Conservation (phyloP, 2,888 invertebrate genomes). For the Yponomeuta cagnagella region DNA sequence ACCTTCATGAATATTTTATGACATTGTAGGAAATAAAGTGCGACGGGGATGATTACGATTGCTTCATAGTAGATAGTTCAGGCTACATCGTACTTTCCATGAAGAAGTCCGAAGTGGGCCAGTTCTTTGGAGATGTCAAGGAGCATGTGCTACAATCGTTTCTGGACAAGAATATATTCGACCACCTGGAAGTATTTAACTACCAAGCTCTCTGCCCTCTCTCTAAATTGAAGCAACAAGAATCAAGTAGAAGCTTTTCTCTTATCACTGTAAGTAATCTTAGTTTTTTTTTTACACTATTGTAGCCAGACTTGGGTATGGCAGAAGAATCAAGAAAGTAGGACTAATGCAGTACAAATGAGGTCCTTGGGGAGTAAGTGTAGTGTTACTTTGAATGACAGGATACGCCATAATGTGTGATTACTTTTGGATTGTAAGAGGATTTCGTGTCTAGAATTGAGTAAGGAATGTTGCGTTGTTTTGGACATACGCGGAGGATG, state of each 20-base stretch:
- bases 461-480: no score
- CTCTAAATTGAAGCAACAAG: slow-evolving; percentile 29
- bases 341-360: no score
- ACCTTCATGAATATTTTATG: slow-evolving; percentile 1
- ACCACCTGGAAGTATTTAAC: slow-evolving; percentile 86
- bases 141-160: slow-evolving; percentile 86
- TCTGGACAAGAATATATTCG: slow-evolving; percentile 82
- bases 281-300: neutral
- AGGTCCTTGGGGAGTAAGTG: no score
- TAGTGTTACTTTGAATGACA: no score
- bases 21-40: slow-evolving; percentile 56
- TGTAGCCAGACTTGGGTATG: no score
- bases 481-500: no score
- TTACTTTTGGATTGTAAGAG: no score
- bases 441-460: no score
- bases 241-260: slow-evolving; percentile 39
- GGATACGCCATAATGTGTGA: no score
- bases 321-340: neutral
- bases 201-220: slow-evolving; percentile 86
- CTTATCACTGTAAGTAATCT: slow-evolving; percentile 40
- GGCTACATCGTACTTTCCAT: slow-evolving; percentile 89
- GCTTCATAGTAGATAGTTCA: slow-evolving; percentile 94
- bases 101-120: slow-evolving; percentile 81
- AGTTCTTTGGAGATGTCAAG: slow-evolving; percentile 90
- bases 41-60: slow-evolving; percentile 78